phyloP scores from a whole-genome alignment of 1,140 invertebrate species.

The Helicoverpa zea region DNA sequence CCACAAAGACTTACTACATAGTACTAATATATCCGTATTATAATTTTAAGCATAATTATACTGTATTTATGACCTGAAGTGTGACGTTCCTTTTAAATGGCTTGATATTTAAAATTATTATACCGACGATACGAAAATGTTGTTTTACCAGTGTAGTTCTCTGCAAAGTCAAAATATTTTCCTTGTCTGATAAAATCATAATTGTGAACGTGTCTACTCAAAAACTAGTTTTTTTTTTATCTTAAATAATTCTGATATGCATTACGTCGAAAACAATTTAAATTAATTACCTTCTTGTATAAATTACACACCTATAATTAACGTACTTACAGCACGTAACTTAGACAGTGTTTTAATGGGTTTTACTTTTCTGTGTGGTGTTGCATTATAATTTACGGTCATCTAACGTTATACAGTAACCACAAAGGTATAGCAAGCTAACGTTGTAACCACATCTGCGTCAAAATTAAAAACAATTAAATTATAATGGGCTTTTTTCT shows the following conservation, averaged over 20 bases:
- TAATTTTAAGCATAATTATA: background rate
- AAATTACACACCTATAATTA: background rate
- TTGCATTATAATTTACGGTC: background rate
- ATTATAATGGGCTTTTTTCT: background rate
- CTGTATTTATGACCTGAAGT: too few relatives aligned
- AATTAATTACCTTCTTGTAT: slow-evolving; percentile 3
- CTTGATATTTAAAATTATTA: background rate
- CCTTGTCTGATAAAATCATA: background rate
- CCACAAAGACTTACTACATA: background rate
- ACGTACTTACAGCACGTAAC: background rate
- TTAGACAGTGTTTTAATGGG: background rate
- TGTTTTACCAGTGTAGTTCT: background rate
- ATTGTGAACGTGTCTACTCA: background rate
- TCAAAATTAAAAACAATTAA: background rate
- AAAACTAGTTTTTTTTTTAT: slow-evolving; percentile 20
- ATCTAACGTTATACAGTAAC: background rate
- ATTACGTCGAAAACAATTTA: slow-evolving; percentile 1
- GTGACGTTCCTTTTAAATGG: background rate
- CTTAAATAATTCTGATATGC: background rate
- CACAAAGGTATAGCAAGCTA: background rate
- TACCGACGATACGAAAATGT: background rate
- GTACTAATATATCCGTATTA: background rate
- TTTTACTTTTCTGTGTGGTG: background rate
- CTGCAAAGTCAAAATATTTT: background rate
- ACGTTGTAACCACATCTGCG: background rate